A percentile compares a stretch with the other conserved stretches of the same genome.
These are phyloP conservation scores for Synanthedon andrenaeformis DNA, from an alignment of 2,888 invertebrate genomes.

Conservation along the genomic window DNA sequence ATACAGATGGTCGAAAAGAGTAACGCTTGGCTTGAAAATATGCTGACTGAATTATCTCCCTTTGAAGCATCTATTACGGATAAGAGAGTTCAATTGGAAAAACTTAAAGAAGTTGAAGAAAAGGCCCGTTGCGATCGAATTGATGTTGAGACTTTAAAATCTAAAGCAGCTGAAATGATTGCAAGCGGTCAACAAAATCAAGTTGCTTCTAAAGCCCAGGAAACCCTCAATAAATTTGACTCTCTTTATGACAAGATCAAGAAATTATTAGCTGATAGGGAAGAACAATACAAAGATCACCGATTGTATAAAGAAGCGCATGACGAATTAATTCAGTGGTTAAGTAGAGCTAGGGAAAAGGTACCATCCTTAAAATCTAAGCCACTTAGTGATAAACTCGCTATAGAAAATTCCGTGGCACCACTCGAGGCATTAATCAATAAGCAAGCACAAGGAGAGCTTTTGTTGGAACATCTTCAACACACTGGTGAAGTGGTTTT, in stretches of 20 bases:
- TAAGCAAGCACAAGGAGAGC: conserved; percentile 91
- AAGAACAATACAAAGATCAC: conserved; percentile 90
- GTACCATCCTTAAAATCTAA: conserved; percentile 88
- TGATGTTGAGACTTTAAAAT: conserved; percentile 86
- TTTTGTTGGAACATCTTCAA: conserved; percentile 86
- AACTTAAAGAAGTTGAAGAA: conserved; percentile 87
- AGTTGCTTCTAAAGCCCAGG: conserved; percentile 86
- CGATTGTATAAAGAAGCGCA: conserved; percentile 91
- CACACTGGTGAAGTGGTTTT: conserved; percentile 89
- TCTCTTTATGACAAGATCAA: conserved; percentile 81
- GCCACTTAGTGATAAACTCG: conserved; percentile 85
- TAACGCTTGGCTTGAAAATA: conserved; percentile 81
- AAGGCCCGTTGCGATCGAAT: conserved; percentile 90
- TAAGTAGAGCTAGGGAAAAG: conserved; percentile 88
- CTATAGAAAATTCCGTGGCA: conserved; percentile 88
- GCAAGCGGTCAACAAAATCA: conserved; percentile 87
- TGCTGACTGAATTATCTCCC: conserved; percentile 78
- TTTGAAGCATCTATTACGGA: conserved; percentile 86
- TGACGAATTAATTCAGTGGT: conserved; percentile 90
- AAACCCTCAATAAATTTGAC: conserved; percentile 87
- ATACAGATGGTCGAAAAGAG: conserved; percentile 87
- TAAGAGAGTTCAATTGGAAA: conserved; percentile 86
- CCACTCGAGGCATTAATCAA: conserved; percentile 88
- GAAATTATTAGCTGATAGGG: conserved; percentile 80
- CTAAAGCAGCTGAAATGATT: conserved; percentile 88